phyloP scores from a whole-genome alignment of 2,888 invertebrate species.

The Ceraclea dissimilis region DNA sequence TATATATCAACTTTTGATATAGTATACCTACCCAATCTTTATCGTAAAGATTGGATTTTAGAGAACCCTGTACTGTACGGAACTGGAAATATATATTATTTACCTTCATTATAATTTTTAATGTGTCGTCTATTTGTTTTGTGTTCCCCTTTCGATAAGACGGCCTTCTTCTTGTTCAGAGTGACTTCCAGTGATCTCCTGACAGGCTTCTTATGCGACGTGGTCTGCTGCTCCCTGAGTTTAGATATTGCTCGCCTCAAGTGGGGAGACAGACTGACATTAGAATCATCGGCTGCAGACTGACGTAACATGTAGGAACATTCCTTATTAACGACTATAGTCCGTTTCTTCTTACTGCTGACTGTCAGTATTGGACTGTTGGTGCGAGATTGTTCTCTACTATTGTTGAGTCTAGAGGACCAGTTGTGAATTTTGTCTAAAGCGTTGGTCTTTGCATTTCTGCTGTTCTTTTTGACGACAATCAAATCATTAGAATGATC shows the following conservation, averaged over 20 bases:
- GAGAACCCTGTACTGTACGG: too few species aligned
- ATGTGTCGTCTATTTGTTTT: neutral
- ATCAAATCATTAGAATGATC: neutral
- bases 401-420: neutral
- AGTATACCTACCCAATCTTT: too few species aligned
- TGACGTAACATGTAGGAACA: neutral
- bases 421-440: neutral
- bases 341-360: neutral
- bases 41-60: too few species aligned
- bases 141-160: too few species aligned
- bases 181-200: neutral
- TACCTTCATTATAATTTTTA: too few species aligned
- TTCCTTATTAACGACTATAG: neutral
- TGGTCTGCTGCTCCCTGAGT: neutral
- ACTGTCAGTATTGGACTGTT: neutral
- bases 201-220: neutral
- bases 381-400: neutral
- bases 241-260: neutral
- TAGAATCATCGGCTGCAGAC: neutral
- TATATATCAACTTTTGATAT: too few species aligned
- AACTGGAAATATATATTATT: too few species aligned
- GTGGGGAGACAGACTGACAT: neutral
- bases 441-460: neutral
- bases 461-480: neutral
- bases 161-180: neutral